These are phyloP conservation scores for Amphimallon solstitiale DNA, from an alignment of 2,888 invertebrate genomes.

Conservation along the genomic window DNA sequence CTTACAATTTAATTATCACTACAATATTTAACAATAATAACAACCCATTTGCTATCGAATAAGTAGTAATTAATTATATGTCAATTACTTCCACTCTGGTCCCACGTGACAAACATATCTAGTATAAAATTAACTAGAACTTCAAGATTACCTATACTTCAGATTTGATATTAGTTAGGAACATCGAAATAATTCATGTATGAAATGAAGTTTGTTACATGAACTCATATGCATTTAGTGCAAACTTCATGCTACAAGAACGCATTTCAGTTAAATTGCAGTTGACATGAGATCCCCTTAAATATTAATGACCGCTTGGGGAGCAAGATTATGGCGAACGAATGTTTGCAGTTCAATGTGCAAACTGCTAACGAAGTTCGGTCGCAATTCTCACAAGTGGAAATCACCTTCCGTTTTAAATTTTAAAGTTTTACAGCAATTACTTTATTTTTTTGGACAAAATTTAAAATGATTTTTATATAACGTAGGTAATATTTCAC, in stretches of 20 bases:
- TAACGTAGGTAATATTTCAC: too few species aligned
- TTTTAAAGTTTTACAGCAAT: too few species aligned
- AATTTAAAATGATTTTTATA: too few species aligned
- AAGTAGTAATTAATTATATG: too few species aligned
- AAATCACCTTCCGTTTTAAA: not conserved
- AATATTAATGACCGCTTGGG: slow-evolving; percentile 19
- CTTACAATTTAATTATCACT: too few species aligned
- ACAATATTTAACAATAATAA: too few species aligned
- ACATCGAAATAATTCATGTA: slow-evolving; percentile 13
- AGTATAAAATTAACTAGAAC: not conserved
- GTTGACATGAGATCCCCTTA: slow-evolving; percentile 14
- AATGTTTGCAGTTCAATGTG: not conserved
- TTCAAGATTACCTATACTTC: not conserved
- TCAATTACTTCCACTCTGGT: too few species aligned
- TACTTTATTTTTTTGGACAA: too few species aligned
- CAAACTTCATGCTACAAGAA: slow-evolving; percentile 15
- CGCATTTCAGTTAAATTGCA: slow-evolving; percentile 17
- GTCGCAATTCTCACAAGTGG: not conserved
- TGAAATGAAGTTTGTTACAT: not conserved
- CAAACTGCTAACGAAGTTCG: slow-evolving; percentile 10
- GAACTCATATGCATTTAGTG: not conserved
- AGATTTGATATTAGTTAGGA: not conserved
- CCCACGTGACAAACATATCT: not conserved
- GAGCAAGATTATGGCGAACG: not conserved
- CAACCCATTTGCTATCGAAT: too few species aligned